Evolutionary conservation across 2,888 invertebrate species (phyloP), one percentile per base, ranked within the genome.

Genomic region (Drosophila vallismaia): DNA sequence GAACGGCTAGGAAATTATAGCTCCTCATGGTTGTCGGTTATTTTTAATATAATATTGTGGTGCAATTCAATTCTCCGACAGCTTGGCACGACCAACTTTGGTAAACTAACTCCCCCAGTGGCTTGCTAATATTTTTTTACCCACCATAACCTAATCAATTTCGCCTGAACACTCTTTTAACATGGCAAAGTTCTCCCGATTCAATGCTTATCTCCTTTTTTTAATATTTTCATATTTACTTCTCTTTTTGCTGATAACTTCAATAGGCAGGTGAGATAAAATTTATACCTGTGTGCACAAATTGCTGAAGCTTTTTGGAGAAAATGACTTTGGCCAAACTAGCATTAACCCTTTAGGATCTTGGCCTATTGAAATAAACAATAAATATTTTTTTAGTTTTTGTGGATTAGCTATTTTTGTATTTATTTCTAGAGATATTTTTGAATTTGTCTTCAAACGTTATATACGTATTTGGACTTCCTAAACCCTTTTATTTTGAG

Each of bases 181-280:
- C 28, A 2, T 24, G 29, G 24, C 12, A 5, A 10, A 6, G 28
- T 36, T 42, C 59, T 38, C 69, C 42, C 57, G n/a, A 40, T 58
- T 40, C 53, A 62, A 19, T 38, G 53, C 50, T 70, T 70, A 71
- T 70, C 71, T 53, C 4, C 10, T 2, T 24, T 28, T 46, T 67
- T 50, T 12, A 44, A 26, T 14, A 9, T 67, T 19, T 26, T n/a
- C 8, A 9, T 9, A 42, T 42, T 12, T 42, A 9, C 19, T 48
- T 59, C 70, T 57, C 50, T 69, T 58, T 53, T 52, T 4, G 33
- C 71, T 71, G 69, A 70, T 70, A 70, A 36, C 71, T 62, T 54
- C 50, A 62, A 71, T 62, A 10, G 10, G 26, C 10, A n/a, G 29
- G 36, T 66, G 44, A 42, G 50, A 53, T 60, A 50, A 33, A 42